A percentile compares a stretch with the other conserved stretches of the same genome.
phyloP scores from a whole-genome alignment of 2,113 vertebrate genomes.

The Macquaria ambigua region DNA sequence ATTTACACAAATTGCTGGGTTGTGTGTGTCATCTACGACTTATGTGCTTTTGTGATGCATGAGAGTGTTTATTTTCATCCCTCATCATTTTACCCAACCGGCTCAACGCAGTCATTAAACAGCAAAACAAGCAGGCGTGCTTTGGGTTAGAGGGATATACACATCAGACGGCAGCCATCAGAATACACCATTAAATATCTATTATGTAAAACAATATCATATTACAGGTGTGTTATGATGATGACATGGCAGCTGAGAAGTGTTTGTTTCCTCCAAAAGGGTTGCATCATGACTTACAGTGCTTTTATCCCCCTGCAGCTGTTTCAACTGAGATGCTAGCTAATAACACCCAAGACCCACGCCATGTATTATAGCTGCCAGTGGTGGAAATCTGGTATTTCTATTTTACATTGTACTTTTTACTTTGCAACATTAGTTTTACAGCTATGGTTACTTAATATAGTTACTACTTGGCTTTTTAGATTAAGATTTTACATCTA shows the following conservation, averaged over 20 bases:
- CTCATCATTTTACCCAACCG: constrained; percentile 18
- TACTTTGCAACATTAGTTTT: too few species aligned
- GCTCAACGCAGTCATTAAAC: constrained; percentile 12
- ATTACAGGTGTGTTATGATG: constrained; percentile 29
- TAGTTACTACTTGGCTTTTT: background rate
- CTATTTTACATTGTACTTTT: too few species aligned
- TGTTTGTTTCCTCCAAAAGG: constrained; percentile 6
- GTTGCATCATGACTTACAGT: constrained; percentile 44
- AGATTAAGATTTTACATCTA: background rate
- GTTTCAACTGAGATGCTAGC: background rate
- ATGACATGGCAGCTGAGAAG: constrained; percentile 46
- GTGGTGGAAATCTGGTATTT: too few species aligned
- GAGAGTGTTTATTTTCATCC: constrained; percentile 50
- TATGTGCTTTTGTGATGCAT: constrained; percentile 46
- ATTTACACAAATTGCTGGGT: constrained; percentile 44
- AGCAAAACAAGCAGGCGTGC: background rate
- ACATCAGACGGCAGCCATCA: constrained; percentile 30
- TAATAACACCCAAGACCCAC: background rate
- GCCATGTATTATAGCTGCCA: background rate
- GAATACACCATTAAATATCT: constrained; percentile 29
- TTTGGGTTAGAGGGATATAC: constrained; percentile 16
- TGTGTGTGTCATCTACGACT: constrained; percentile 35
- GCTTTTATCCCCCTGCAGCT: background rate
- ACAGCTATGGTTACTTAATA: background rate
- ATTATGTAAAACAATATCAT: constrained; percentile 31